Evolutionary conservation across 2,888 invertebrate genomes (phyloP).

Genomic region (Drymonia ruficornis): DNA sequence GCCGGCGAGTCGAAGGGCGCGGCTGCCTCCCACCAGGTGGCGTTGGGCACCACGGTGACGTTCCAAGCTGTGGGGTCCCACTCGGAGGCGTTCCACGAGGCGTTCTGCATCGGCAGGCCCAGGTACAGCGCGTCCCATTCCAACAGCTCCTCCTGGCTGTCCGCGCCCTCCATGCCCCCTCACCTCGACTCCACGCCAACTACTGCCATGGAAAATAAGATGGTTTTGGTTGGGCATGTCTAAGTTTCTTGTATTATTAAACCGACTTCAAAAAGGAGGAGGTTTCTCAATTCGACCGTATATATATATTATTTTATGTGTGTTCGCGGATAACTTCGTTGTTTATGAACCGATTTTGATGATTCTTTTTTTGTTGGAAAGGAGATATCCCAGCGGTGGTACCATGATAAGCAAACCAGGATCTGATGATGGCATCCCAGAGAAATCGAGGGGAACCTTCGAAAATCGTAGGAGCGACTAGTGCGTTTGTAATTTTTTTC

Average conservation of each 20-base stretch:
- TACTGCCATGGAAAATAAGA: constrained; percentile 43
- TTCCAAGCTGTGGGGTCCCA: constrained; percentile 68
- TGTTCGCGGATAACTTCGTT: no score
- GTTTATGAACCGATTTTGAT: no score
- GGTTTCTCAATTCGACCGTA: no score
- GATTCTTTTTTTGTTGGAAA: no score
- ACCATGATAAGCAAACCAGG: no score
- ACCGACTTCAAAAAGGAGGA: neutral
- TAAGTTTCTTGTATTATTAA: neutral
- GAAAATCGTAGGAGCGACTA: no score
- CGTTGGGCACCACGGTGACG: constrained; percentile 61
- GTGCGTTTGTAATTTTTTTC: no score
- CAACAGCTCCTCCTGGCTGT: constrained; percentile 66
- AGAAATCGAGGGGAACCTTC: no score
- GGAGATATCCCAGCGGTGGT: no score
- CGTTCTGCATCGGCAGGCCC: constrained; percentile 64
- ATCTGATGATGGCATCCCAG: no score
- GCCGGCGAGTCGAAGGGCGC: constrained; percentile 80
- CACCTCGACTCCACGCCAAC: constrained; percentile 69
- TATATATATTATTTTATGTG: no score
- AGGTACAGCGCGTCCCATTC: constrained; percentile 77
- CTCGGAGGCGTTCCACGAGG: constrained; percentile 66
- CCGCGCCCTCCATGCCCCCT: constrained; percentile 81
- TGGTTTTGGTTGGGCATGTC: constrained; percentile 10
- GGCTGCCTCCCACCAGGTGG: constrained; percentile 72